Evolutionary conservation across 92 coral and sea anemone species (phyloP).

Genomic region (Zoanthus gigantus): DNA sequence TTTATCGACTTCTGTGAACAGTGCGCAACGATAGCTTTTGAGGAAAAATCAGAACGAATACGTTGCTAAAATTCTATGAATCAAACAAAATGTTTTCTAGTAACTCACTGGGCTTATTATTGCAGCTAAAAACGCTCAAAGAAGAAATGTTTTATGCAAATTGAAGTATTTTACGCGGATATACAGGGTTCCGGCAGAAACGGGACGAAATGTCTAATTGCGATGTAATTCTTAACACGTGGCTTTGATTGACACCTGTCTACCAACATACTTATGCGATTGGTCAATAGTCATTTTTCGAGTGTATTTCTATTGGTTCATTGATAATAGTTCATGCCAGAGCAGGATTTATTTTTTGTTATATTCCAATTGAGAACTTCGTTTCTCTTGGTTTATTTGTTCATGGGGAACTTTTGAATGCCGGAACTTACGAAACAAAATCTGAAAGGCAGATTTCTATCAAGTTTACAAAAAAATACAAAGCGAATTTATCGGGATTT

Average conservation of each 20-base stretch:
- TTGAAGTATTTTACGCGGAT: constrained; percentile 82
- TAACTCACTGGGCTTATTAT: background rate
- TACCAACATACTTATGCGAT: constrained; percentile 71
- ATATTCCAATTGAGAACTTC: constrained; percentile 74
- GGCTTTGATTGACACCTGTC: constrained; percentile 95
- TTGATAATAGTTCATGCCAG: constrained; percentile 82
- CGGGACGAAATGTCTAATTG: constrained; percentile 88
- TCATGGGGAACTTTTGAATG: constrained; percentile 68
- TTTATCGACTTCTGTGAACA: constrained; percentile 36
- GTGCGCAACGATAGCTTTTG: constrained; percentile 47
- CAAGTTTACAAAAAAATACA: constrained; percentile 64
- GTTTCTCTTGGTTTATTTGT: constrained; percentile 54
- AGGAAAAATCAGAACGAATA: background rate
- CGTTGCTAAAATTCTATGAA: constrained; percentile 6
- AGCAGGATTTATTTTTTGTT: constrained; percentile 82
- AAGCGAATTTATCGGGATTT: constrained; percentile 57
- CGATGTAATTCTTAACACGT: constrained; percentile 96
- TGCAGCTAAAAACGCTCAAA: constrained; percentile 66
- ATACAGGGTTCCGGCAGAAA: constrained; percentile 83
- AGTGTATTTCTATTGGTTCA: constrained; percentile 75
- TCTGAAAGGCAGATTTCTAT: constrained; percentile 60
- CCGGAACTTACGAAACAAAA: constrained; percentile 77
- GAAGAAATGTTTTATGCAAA: constrained; percentile 77
- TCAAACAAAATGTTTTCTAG: background rate
- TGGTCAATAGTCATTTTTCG: constrained; percentile 67